Conservation (phyloP, 2,797 vertebrate species). For the Squalus acanthias region DNA sequence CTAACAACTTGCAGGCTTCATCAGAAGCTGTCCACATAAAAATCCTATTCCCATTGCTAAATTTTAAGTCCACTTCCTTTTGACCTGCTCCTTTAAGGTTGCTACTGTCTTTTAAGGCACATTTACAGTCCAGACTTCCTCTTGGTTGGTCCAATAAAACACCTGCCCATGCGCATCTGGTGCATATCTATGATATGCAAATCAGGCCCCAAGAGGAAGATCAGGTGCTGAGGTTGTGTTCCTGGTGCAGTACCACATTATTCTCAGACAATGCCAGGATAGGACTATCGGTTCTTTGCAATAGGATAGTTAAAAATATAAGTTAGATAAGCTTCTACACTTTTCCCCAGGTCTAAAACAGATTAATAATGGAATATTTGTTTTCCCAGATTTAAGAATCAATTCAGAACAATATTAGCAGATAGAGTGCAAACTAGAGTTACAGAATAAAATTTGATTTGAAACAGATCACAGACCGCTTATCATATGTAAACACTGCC, state of each 20-base stretch:
- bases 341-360: background rate
- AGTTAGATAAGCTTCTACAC: background rate
- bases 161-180: background rate
- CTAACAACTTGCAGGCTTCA: no score
- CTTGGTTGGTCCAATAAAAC: background rate
- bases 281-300: background rate
- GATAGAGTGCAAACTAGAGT: background rate
- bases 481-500: background rate
- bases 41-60: no score
- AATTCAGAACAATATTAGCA: background rate
- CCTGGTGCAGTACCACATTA: background rate
- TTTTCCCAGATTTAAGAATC: background rate
- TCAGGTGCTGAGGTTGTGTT: background rate
- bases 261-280: background rate
- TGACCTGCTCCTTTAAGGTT: background rate
- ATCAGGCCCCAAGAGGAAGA: background rate
- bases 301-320: background rate
- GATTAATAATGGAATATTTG: background rate
- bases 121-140: background rate
- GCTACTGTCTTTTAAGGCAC: background rate
- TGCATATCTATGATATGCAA: background rate
- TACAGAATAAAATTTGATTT: background rate
- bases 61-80: background rate
- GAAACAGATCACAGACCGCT: background rate
- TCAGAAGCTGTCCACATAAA: no score